phyloP scores from a whole-genome alignment of 2,113 vertebrate species.

The Phocoena sinus region DNA sequence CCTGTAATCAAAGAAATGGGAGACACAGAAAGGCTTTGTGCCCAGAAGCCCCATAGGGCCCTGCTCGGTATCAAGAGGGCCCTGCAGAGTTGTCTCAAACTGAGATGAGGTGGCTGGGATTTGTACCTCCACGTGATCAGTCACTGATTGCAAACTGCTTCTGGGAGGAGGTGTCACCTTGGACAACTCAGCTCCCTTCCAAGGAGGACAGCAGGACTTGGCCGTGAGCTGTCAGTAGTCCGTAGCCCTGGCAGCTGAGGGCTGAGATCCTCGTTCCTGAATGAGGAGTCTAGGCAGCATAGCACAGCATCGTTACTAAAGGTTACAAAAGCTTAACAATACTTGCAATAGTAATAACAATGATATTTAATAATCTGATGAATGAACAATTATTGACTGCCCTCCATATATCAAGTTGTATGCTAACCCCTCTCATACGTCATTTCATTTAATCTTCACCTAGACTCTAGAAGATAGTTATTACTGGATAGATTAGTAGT shows the following conservation, averaged over 20 bases:
- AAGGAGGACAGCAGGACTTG: neutral
- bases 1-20: too few relatives aligned
- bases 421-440: neutral
- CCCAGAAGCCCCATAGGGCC: too few relatives aligned
- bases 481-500: neutral
- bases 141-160: neutral
- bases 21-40: too few relatives aligned
- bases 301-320: neutral
- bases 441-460: neutral
- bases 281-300: neutral
- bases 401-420: neutral
- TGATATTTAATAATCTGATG: neutral
- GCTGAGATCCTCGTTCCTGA: neutral
- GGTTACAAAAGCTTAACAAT: neutral
- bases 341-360: neutral
- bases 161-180: neutral
- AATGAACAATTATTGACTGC: neutral
- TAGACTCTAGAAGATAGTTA: neutral
- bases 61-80: too few relatives aligned
- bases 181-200: neutral
- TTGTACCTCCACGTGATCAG: neutral
- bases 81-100: neutral
- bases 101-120: neutral
- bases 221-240: neutral
- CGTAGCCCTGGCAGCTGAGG: neutral